Base-by-base conservation (phyloP, 2,888 invertebrate species). In the Lingula anatina region DNA sequence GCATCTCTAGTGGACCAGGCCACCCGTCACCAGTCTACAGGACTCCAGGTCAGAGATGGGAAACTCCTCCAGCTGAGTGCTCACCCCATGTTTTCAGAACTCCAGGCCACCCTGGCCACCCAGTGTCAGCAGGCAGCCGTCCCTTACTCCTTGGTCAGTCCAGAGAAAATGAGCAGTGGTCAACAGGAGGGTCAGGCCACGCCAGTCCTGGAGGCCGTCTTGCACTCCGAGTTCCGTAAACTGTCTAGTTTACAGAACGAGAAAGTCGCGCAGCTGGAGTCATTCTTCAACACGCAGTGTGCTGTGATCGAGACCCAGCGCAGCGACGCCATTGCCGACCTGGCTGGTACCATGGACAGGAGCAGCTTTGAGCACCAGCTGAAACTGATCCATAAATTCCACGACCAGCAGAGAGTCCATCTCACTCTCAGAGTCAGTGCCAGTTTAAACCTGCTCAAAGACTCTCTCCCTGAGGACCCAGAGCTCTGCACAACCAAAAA, bases 31-130 rank as follows among this genome's bases (percentile, higher is more conserved):
- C 35, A 46, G 36, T 23, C n/a, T n/a, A n/a, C n/a, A n/a, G n/a
- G n/a, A n/a, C n/a, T n/a, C n/a, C n/a, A n/a, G n/a, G 35, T 3
- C 28, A 37, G n/a, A 27, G 25, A 23, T 44, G 50, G 45, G 12
- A 54, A 55, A 12, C 56, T 65, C 18, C 49, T 50, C 26, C 56
- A 54, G 27, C 53, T 68, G 5, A 47, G 54, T n/a, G 49, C 57
- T n/a, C 62, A 70, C 53, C 70, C 70, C 3, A 65, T 68, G 64
- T 70, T 70, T 51, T 46, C 46, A n/a, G 68, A 65, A 21, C 59
- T 70, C 5, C 62, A 63, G 39, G 63, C 58, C 5, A 66, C 65
- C 1, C 53, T 70, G 15, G 53, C 57, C 1, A 52, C 37, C 0
- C 68, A 70, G 7, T 58, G 57, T 43, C 50, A 54, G 12, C 52